Evolutionary conservation across 2,888 invertebrate species (phyloP), one percentile per base, ranked within the genome.

Genomic region (Sphaeridia pumilis): DNA sequence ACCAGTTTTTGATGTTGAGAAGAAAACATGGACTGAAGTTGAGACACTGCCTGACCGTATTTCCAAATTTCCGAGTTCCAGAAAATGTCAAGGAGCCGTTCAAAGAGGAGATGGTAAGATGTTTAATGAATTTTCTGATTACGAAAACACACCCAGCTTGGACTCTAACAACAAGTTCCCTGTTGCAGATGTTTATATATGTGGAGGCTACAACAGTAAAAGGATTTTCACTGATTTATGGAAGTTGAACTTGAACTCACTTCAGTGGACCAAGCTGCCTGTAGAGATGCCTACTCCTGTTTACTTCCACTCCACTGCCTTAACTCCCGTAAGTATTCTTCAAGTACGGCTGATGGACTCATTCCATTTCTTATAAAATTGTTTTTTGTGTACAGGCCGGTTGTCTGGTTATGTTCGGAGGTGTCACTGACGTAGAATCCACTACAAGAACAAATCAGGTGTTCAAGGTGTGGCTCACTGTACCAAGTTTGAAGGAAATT

Each of bases 401-500:
- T 3, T 69, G 69, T 57, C 66, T 71, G 68, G 68, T 67, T 58
- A 61, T 70, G 36, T 70, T 70, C 61, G 70, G 71, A 20, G 72
- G 72, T 4, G 70, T 72, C 1, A 66, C 65, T 5, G 52, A 66
- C 46, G 59, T 65, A 17, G 54, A 64, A 7, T 64, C 67, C 27
- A 66, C 66, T 34, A 58, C 59, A n/a, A 65, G 86, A 66, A 86
- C 84, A 59, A 84, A 87, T 68, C 77, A 79, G 60, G 74, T 92
- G 49, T 83, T 82, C 70, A 82, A 83, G 66, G 79, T 85, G 55
- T 92, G 92, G 92, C 72, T 92, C 65, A 80, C 79, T 65, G 79
- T 92, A 70, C 90, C 92, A 52, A 84, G 84, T 70, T 74, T 93
- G 51, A 82, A 84, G 70, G 88, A 88, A 70, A 83, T 92, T 48